A percentile compares a stretch with the other conserved stretches of the same genome.
phyloP scores from a whole-genome alignment of 2,797 vertebrate genomes.

The Sphaeramia orbicularis region DNA sequence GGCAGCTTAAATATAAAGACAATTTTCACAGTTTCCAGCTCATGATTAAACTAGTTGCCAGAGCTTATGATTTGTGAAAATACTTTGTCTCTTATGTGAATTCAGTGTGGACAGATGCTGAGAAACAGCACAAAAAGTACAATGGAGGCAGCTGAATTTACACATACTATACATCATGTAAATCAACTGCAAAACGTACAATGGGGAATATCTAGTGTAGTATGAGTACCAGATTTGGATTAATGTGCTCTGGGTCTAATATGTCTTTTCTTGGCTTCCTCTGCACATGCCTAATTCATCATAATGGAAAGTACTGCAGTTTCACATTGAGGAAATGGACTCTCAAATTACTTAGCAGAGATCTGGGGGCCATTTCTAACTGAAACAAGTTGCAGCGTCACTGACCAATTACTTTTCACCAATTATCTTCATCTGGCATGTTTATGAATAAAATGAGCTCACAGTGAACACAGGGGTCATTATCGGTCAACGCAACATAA shows the following conservation, averaged over 20 bases:
- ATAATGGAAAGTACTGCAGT: slow-evolving; percentile 46
- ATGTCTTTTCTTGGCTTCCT: slow-evolving; percentile 36
- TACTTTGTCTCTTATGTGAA: too few relatives aligned
- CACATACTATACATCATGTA: slow-evolving; percentile 17
- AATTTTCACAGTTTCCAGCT: too few relatives aligned
- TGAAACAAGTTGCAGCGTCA: slow-evolving; percentile 58
- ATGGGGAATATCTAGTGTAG: slow-evolving; percentile 26
- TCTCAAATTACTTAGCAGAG: slow-evolving; percentile 46
- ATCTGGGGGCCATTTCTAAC: slow-evolving; percentile 37
- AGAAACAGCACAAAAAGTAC: neutral
- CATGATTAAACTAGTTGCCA: too few relatives aligned
- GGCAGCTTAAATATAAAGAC: too few relatives aligned
- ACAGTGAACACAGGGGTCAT: slow-evolving; percentile 47
- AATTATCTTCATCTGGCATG: slow-evolving; percentile 61
- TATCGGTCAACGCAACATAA: slow-evolving; percentile 59
- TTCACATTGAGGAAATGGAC: slow-evolving; percentile 65
- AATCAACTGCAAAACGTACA: slow-evolving; percentile 46
- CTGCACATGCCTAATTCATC: slow-evolving; percentile 39
- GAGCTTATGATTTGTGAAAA: too few relatives aligned
- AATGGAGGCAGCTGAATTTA: neutral
- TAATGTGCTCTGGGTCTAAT: slow-evolving; percentile 26
- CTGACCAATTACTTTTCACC: slow-evolving; percentile 60
- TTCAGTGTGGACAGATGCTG: too few relatives aligned
- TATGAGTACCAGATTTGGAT: slow-evolving; percentile 23
- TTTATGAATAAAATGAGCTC: slow-evolving; percentile 57